phyloP scores from a whole-genome alignment of 2,113 vertebrate species.

The Equus quagga region DNA sequence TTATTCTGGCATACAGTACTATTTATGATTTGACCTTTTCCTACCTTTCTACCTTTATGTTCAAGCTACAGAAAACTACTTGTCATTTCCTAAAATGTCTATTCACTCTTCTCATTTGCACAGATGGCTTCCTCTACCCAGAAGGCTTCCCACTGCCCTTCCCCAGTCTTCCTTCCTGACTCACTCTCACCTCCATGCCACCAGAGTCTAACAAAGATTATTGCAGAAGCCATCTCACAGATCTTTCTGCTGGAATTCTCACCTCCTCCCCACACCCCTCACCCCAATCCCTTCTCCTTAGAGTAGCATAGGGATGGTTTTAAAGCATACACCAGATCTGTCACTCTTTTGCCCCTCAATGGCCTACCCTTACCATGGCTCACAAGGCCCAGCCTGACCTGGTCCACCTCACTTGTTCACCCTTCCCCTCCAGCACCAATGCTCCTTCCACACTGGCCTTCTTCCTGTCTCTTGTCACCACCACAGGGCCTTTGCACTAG shows the following conservation, averaged over 20 bases:
- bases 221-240: neutral
- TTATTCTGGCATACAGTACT: neutral
- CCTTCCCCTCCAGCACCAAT: neutral
- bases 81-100: neutral
- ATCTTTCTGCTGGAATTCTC: neutral
- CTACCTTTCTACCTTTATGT: neutral
- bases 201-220: too few relatives aligned
- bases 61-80: neutral
- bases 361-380: neutral
- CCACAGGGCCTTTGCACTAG: neutral
- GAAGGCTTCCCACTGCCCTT: neutral
- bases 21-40: neutral
- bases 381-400: neutral
- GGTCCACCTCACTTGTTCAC: neutral
- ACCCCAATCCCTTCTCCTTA: neutral
- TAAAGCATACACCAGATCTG: neutral
- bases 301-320: neutral
- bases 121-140: neutral
- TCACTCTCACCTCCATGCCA: neutral
- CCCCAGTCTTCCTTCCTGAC: neutral
- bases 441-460: neutral
- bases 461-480: neutral
- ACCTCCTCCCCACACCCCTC: neutral
- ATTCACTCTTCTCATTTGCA: neutral
- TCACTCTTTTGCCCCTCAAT: neutral